Evolutionary conservation across 2,113 vertebrate species (phyloP), one percentile per base, ranked within the genome.

Genomic region (Collichthys lucidus): DNA sequence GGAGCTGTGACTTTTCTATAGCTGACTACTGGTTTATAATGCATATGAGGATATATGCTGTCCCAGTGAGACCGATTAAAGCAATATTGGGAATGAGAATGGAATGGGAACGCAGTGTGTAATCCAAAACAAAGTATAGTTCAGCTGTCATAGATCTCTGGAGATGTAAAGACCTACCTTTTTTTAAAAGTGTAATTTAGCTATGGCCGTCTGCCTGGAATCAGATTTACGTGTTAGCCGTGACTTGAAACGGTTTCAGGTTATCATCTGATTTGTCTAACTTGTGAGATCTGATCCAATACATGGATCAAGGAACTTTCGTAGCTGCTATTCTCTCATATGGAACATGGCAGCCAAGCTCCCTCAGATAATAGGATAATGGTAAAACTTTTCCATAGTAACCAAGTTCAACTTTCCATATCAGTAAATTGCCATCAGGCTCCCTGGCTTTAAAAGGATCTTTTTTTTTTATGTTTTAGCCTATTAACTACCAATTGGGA

Each of bases 1-100:
- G 56, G 24, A 74, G 53, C n/a, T 11, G 24, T 22, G 16, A 19
- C 52, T 82, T 17, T 66, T 67, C n/a, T 65, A 20, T 10, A 35
- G 42, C 60, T 77, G 24, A 29, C 8, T 6, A 68, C 20, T 55
- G 26, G 20, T 62, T 35, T 68, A 31, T 10, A 70, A 53, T 52
- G 46, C 20, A 40, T 63, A 11, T 63, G 24, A 24, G 24, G 24
- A 40, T 65, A n/a, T 60, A 50, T 71, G 66, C 10, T 57, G 22
- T 65, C 20, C 17, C 40, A 5, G 4, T 29, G 26, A 29, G 49
- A 20, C 19, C 44, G 22, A 47, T 12, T 56, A 11, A 2, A 59
- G 31, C n/a, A 65, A 26, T 46, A 50, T 17, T 22, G 49, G 22
- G 35, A 35, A 35, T 8, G 35, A 40, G 35, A 40, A 40, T 40